A percentile compares a stretch with the other conserved stretches of the same genome.
Evolutionary conservation across 2,888 invertebrate species (phyloP).

Genomic region (Acleris holmiana): DNA sequence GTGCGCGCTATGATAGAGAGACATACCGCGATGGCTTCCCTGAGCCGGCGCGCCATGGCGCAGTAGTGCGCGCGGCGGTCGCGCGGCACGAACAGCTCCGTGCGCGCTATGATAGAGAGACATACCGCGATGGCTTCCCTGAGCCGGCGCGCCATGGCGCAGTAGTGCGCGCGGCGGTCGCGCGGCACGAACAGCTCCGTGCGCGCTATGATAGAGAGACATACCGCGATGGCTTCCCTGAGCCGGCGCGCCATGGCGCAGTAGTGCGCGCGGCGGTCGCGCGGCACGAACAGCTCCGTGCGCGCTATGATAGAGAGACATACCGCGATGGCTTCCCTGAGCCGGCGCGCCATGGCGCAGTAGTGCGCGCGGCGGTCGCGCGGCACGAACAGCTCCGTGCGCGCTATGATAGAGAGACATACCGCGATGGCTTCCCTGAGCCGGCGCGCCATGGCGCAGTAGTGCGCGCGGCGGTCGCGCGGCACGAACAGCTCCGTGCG

Average conservation of each 20-base stretch:
- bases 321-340: conserved; percentile 50
- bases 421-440: conserved; percentile 51
- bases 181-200: conserved; percentile 70
- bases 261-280: conserved; percentile 54
- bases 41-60: conserved; percentile 56
- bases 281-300: conserved; percentile 69
- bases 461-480: conserved; percentile 50
- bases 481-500: conserved; percentile 70
- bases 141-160: conserved; percentile 55
- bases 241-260: conserved; percentile 55
- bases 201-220: conserved; percentile 62
- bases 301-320: conserved; percentile 62
- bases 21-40: conserved; percentile 42
- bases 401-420: conserved; percentile 60
- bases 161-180: conserved; percentile 54
- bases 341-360: conserved; percentile 50
- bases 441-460: conserved; percentile 53
- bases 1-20: conserved; percentile 65
- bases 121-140: conserved; percentile 44
- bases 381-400: conserved; percentile 70
- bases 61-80: conserved; percentile 54
- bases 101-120: conserved; percentile 65
- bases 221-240: conserved; percentile 44
- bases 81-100: conserved; percentile 68
- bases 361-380: conserved; percentile 54